A percentile compares a stretch with the other conserved stretches of the same genome.
phyloP scores from a whole-genome alignment of 1,140 invertebrate genomes.

The Drosophila azteca region DNA sequence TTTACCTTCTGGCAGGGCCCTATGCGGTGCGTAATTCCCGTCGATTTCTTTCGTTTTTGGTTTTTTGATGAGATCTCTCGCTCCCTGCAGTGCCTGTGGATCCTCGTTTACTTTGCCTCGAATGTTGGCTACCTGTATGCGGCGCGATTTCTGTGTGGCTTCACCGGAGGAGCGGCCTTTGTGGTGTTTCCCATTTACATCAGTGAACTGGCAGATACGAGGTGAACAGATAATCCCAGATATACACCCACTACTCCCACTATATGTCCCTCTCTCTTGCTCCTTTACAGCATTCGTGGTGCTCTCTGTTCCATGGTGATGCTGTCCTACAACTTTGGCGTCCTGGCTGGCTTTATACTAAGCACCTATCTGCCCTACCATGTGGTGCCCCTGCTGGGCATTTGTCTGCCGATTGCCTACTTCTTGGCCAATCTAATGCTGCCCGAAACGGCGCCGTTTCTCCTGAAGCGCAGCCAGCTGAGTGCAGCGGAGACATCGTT shows the following conservation, averaged over 20 bases:
- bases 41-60: not conserved
- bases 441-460: constrained; percentile 92
- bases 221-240: constrained; percentile 20
- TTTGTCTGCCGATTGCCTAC: constrained; percentile 87
- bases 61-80: not conserved
- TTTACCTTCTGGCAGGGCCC: constrained; percentile 76
- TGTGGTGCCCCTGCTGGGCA: constrained; percentile 87
- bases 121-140: constrained; percentile 74
- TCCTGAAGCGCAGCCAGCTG: constrained; percentile 86
- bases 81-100: constrained; percentile 58
- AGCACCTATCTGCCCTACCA: constrained; percentile 88
- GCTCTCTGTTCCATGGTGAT: constrained; percentile 92
- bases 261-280: not conserved
- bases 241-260: too few relatives aligned
- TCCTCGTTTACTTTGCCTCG: constrained; percentile 76
- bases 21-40: constrained; percentile 61
- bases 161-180: constrained; percentile 80
- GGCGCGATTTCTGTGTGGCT: constrained; percentile 81
- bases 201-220: constrained; percentile 79
- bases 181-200: constrained; percentile 83
- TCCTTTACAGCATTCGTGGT: constrained; percentile 87
- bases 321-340: constrained; percentile 91
- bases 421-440: constrained; percentile 87
- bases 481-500: constrained; percentile 88
- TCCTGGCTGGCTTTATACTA: constrained; percentile 89